phyloP scores from a whole-genome alignment of 2,113 vertebrate species.

The Gopherus flavomarginatus region DNA sequence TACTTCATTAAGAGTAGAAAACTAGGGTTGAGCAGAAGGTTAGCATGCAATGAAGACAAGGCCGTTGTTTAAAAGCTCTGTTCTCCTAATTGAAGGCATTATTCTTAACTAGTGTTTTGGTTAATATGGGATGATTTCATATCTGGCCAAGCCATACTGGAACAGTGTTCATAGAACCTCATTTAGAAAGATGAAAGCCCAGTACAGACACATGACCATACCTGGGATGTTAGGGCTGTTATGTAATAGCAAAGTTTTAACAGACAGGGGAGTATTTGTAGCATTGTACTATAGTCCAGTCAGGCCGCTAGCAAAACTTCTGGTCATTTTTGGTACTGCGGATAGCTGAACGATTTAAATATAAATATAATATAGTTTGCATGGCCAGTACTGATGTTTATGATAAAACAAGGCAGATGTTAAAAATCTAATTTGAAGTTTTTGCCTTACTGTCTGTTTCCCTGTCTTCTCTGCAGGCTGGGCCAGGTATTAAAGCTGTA shows the following conservation, averaged over 20 bases:
- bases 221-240: background rate
- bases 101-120: background rate
- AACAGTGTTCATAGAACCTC: background rate
- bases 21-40: background rate
- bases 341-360: background rate
- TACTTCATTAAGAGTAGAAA: background rate
- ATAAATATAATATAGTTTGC: background rate
- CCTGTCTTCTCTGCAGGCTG: constrained; percentile 55
- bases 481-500: constrained; percentile 59
- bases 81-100: background rate
- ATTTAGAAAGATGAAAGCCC: background rate
- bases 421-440: constrained; percentile 32
- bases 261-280: background rate
- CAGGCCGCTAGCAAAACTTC: background rate
- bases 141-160: background rate
- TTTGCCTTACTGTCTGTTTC: constrained; percentile 47
- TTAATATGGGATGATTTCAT: background rate
- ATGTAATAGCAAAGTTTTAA: background rate
- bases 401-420: constrained; percentile 47
- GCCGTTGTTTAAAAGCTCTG: background rate
- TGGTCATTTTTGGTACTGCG: background rate
- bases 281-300: background rate
- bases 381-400: background rate
- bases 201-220: background rate
- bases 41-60: background rate